phyloP scores from a whole-genome alignment of 92 coral and sea anemone genomes.

The Phymanthus crucifer region DNA sequence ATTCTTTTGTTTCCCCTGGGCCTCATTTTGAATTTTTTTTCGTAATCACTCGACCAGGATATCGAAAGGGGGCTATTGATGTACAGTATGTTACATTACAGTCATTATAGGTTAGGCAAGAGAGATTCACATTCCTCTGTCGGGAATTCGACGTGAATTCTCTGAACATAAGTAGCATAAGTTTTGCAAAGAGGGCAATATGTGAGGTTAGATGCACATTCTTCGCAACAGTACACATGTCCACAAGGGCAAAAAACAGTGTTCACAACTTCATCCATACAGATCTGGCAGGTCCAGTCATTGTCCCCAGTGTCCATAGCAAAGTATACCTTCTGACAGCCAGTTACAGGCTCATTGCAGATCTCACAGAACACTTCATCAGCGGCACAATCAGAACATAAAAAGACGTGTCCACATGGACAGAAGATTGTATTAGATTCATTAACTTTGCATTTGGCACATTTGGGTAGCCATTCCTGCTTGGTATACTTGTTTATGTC shows the following conservation, averaged over 20 bases:
- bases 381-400: conserved; percentile 73
- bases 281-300: conserved; percentile 90
- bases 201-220: conserved; percentile 80
- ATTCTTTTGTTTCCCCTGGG: no score
- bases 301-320: conserved; percentile 76
- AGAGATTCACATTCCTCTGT: conserved; percentile 1
- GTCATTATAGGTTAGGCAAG: background rate
- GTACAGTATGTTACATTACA: no score
- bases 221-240: conserved; percentile 85
- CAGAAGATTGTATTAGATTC: conserved; percentile 81
- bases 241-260: conserved; percentile 98
- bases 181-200: conserved; percentile 95
- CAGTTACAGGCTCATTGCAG: conserved; percentile 68
- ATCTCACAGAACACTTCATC: conserved; percentile 64
- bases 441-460: conserved; percentile 63
- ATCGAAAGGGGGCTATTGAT: no score
- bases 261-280: conserved; percentile 92
- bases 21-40: no score
- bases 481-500: conserved; percentile 31
- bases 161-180: conserved; percentile 85
- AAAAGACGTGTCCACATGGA: conserved; percentile 91
- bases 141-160: conserved; percentile 81
- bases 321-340: conserved; percentile 76
- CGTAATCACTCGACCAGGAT: no score
- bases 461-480: conserved; percentile 69